phyloP scores from a whole-genome alignment of 2,888 invertebrate species.

The Beris chalybata region DNA sequence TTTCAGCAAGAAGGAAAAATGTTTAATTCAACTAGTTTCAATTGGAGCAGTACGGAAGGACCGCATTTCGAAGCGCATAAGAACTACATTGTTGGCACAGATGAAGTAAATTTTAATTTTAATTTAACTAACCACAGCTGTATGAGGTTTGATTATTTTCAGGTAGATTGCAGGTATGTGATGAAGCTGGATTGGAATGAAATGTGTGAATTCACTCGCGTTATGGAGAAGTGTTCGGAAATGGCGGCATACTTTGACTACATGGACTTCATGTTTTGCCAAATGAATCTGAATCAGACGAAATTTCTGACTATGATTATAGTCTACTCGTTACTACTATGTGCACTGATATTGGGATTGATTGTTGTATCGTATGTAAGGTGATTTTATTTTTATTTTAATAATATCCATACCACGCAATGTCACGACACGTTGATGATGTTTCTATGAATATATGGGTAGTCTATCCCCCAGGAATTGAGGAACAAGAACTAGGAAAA shows the following conservation, averaged over 20 bases:
- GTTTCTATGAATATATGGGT: too few species aligned
- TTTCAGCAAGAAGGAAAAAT: not conserved
- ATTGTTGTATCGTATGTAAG: constrained; percentile 7
- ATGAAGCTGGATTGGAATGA: constrained; percentile 19
- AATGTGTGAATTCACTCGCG: constrained; percentile 13
- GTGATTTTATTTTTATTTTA: constrained; percentile 3
- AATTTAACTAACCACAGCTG: not conserved
- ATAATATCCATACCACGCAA: too few species aligned
- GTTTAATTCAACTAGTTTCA: too few species aligned
- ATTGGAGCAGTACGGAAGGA: not conserved
- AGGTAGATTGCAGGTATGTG: constrained; percentile 10
- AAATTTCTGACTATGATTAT: constrained; percentile 11
- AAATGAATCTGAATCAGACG: not conserved
- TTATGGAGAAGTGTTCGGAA: constrained; percentile 14
- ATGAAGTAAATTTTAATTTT: constrained; percentile 3
- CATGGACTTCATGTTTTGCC: constrained; percentile 22
- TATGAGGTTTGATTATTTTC: not conserved
- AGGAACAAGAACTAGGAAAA: too few species aligned
- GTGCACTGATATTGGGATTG: not conserved
- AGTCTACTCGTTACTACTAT: not conserved
- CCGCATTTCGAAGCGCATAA: constrained; percentile 22
- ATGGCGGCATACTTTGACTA: constrained; percentile 13
- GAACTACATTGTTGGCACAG: constrained; percentile 4
- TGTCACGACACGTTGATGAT: too few species aligned
- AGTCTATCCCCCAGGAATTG: too few species aligned